phyloP scores from a whole-genome alignment of 2,888 invertebrate genomes.

The Nasonia oneida region DNA sequence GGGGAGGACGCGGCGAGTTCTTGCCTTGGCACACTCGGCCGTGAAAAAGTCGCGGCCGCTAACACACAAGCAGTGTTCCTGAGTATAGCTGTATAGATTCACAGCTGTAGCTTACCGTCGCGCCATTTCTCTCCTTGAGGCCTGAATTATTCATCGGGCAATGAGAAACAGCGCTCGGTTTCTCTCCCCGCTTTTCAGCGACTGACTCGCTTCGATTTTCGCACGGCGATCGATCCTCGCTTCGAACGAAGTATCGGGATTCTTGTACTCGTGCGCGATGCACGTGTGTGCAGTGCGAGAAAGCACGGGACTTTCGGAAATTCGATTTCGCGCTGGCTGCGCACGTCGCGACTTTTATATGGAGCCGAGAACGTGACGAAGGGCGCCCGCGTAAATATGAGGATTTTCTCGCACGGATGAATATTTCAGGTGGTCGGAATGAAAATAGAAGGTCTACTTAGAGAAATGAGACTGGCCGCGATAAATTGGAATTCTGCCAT shows the following conservation, averaged over 20 bases:
- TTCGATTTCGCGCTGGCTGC: not conserved
- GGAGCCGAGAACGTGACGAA: not conserved
- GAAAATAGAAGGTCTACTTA: not conserved
- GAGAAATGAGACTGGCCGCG: not conserved
- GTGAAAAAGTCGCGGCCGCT: not conserved
- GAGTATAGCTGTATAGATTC: not conserved
- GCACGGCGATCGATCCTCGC: not conserved
- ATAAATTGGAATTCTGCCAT: not conserved
- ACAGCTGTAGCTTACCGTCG: not conserved
- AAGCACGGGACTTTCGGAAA: not conserved
- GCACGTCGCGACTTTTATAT: not conserved
- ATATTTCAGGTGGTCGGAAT: not conserved
- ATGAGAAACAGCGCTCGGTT: slow-evolving; percentile 14
- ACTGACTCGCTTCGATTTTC: slow-evolving; percentile 8
- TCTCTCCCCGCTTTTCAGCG: not conserved
- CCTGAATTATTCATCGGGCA: slow-evolving; percentile 40
- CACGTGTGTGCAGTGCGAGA: not conserved
- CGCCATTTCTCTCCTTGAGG: slow-evolving; percentile 18
- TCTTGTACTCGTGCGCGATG: not conserved
- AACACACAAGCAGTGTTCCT: not conserved
- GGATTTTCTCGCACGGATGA: not conserved
- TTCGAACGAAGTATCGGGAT: not conserved
- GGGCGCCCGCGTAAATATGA: not conserved
- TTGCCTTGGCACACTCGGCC: not conserved
- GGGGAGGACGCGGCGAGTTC: not conserved